A percentile compares a stretch with the other conserved stretches of the same genome.
These are phyloP conservation scores for Branchinecta lynchi DNA, from an alignment of 1,140 invertebrate genomes.

Conservation along the genomic window DNA sequence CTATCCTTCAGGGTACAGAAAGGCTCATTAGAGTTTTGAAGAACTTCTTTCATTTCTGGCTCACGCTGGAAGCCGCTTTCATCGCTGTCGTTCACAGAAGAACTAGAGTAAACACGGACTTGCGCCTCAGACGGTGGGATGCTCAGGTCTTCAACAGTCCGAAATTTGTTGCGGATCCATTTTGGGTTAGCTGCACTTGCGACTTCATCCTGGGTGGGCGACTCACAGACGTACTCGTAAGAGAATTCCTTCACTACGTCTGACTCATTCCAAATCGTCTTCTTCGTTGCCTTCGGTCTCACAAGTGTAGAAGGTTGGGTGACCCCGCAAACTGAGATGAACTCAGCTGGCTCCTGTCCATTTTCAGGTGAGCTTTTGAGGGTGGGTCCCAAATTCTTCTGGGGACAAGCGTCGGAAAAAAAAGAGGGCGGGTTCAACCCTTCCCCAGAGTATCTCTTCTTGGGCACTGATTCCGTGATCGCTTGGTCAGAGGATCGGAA, in stretches of 20 bases:
- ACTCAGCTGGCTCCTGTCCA: not conserved
- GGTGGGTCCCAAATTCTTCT: too few relatives aligned
- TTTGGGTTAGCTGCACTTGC: conserved; percentile 10
- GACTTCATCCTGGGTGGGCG: not conserved
- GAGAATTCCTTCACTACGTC: conserved; percentile 19
- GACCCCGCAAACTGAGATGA: not conserved
- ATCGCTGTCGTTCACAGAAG: not conserved
- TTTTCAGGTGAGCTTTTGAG: too few relatives aligned
- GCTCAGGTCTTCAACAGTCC: conserved; percentile 17
- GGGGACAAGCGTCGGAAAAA: too few relatives aligned
- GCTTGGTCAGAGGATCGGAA: not conserved
- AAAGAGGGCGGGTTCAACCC: too few relatives aligned
- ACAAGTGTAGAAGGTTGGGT: conserved; percentile 14
- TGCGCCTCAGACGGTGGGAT: not conserved
- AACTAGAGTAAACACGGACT: not conserved
- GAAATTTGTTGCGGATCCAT: conserved; percentile 16
- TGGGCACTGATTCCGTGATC: too few relatives aligned
- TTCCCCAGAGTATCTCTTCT: too few relatives aligned
- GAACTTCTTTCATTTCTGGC: not conserved
- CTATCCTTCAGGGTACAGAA: not conserved
- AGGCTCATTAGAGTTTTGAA: not conserved
- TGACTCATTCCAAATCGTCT: conserved; percentile 18
- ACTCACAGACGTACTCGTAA: conserved; percentile 17
- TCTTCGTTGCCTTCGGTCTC: conserved; percentile 17
- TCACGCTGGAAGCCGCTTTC: not conserved